Base-by-base conservation (phyloP, 1,140 invertebrate species). In the Lycorma delicatula region DNA sequence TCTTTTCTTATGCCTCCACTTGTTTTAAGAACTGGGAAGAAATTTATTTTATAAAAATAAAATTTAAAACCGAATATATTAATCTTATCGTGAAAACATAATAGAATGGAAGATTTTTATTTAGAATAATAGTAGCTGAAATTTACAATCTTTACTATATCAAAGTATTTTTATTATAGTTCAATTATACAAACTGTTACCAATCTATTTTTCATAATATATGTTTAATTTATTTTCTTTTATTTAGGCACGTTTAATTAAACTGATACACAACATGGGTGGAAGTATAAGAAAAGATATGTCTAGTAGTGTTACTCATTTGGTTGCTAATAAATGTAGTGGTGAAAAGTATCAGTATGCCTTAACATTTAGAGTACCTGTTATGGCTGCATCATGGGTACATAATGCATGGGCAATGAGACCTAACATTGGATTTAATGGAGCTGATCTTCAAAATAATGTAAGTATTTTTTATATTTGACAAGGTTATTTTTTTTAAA, bases 221-320 rank as follows among this genome's bases (percentile, higher is more conserved):
- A n/a, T n/a, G n/a, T n/a, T n/a, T 54, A 16, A 18, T 41, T 34
- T 34, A 49, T 49, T 22, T 53, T 22, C 2, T 1, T 44, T 31
- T 22, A 50, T 50, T 34, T 71, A 93, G 91, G 84, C 82, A 59
- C 82, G 83, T 68, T 77, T 95, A 66, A 85, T 92, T 60, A 84
- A 84, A 64, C 78, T 91, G 68, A 87, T 96, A 61, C 93, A 96
- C 75, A 84, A 87, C 69, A 96, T 97, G 93, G 92, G 91, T 60
- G 93, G 93, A 16, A 93, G 89, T 66, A 87, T 97, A 63, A 80
- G 91, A 48, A 91, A 88, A 74, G 91, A 95, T 64, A 85, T 93
- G 77, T 84, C 82, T 55, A 77, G 80, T 18, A 91, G 88, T 70
- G 85, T 93, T 56, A 97, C 93, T 47, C 93, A 97, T 78, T 77